Evolutionary conservation across 1,140 invertebrate genomes (phyloP), one percentile per base, ranked within the genome.

Genomic region (Alviniconcha marisindica): DNA sequence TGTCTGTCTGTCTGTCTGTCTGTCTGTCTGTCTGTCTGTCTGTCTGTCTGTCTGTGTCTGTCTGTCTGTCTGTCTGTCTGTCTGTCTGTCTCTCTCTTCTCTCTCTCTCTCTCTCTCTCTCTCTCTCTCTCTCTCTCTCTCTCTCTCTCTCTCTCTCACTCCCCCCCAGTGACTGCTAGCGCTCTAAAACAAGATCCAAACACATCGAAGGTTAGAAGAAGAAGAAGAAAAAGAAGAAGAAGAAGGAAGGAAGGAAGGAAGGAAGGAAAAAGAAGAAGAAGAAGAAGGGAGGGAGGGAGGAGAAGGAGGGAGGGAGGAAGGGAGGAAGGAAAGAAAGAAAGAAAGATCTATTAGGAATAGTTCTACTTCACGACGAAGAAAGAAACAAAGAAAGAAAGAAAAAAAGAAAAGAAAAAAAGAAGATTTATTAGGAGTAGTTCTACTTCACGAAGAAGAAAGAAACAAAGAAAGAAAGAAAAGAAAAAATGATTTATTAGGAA

Each of bases 11-110:
- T 79, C 48, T 79, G 44, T 79, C 48, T 79, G 2, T 79, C 48
- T 81, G 66, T 81, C 1, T 73, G 18, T 81, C 36, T 48, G 77
- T 63, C 48, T 79, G 18, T 79, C 48, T 63, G 77, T 3, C 2
- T 79, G 54, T 79, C 2, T 79, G 1, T 79, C 4, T 54, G 77
- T 36, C 0, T 77, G 74, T 77, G 74, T 77, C 36, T 77, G 2
- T 77, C 31, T 73, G 24, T 73, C 10, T 2, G 24, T 73, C 10
- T 73, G 2, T 2, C 10, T 73, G 2, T 73, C 31, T 4, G 69
- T 73, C 1, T 1, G 69, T n/a, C n/a, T n/a, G n/a, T n/a, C n/a
- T n/a, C n/a, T n/a, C n/a, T n/a, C n/a, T n/a, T n/a, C n/a, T n/a
- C n/a, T n/a, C n/a, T n/a, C n/a, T n/a, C n/a, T n/a, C n/a, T n/a